Evolutionary conservation across 2,888 invertebrate species (phyloP).

Genomic region (Sinelater perroti): DNA sequence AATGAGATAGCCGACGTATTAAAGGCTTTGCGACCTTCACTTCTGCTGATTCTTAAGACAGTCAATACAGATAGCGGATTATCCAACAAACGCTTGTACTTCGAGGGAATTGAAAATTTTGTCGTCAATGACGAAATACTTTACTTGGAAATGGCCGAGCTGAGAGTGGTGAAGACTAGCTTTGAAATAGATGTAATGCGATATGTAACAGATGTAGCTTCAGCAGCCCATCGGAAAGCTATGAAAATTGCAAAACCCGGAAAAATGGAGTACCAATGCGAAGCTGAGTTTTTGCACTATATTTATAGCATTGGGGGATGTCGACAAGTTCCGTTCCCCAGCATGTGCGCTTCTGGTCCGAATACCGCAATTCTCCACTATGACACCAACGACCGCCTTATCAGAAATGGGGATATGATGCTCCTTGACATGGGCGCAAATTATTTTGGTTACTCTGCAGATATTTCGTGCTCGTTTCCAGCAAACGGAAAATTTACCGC

Average conservation of each 20-base stretch:
- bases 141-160: conserved; percentile 85
- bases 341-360: conserved; percentile 92
- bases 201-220: conserved; percentile 93
- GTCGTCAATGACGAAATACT: conserved; percentile 75
- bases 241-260: conserved; percentile 83
- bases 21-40: conserved; percentile 64
- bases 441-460: conserved; percentile 94
- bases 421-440: conserved; percentile 98
- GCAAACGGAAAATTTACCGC: conserved; percentile 92
- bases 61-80: conserved; percentile 90
- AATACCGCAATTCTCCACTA: conserved; percentile 94
- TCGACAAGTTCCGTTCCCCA: conserved; percentile 90
- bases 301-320: conserved; percentile 90
- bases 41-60: conserved; percentile 79
- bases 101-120: conserved; percentile 88
- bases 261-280: conserved; percentile 81
- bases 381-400: conserved; percentile 82
- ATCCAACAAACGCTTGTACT: conserved; percentile 77
- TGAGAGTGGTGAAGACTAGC: conserved; percentile 83
- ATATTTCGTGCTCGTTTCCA: conserved; percentile 97
- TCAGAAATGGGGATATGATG: conserved; percentile 87
- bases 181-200: conserved; percentile 89
- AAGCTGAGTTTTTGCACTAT: conserved; percentile 86
- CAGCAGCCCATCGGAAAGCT: conserved; percentile 91
- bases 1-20: conserved; percentile 70